phyloP scores from a whole-genome alignment of 2,888 invertebrate species.

The Erebia epiphron region DNA sequence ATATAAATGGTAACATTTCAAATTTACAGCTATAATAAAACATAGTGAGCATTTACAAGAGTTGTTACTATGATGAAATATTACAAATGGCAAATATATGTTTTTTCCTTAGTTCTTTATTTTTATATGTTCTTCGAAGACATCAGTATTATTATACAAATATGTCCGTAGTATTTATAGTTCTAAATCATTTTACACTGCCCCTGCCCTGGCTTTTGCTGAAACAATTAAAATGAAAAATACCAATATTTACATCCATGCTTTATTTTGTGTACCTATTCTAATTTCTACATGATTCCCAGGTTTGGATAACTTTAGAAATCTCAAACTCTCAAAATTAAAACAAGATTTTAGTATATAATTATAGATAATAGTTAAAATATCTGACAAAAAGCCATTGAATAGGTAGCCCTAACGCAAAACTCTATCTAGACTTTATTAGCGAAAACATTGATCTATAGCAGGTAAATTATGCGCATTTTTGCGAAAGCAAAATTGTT shows the following conservation, averaged over 20 bases:
- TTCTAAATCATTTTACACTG: slow-evolving; percentile 60
- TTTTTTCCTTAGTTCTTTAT: slow-evolving; percentile 12
- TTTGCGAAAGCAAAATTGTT: slow-evolving; percentile 34
- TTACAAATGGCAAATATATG: slow-evolving; percentile 21
- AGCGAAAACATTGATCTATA: background rate
- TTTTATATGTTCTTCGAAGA: slow-evolving; percentile 30
- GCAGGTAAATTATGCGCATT: slow-evolving; percentile 31
- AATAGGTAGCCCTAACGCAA: background rate
- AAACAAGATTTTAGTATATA: background rate
- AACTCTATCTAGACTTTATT: too few relatives aligned
- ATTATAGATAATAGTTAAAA: background rate
- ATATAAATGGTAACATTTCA: slow-evolving; percentile 55
- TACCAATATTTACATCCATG: slow-evolving; percentile 52
- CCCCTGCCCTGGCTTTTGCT: slow-evolving; percentile 62
- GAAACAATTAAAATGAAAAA: slow-evolving; percentile 72
- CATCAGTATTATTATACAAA: slow-evolving; percentile 28
- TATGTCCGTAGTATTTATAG: slow-evolving; percentile 42
- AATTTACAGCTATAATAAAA: slow-evolving; percentile 29
- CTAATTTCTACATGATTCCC: background rate
- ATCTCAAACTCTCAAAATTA: background rate
- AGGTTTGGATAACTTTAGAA: background rate
- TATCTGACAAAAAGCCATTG: slow-evolving; percentile 15
- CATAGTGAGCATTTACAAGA: slow-evolving; percentile 30
- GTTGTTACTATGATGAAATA: slow-evolving; percentile 14
- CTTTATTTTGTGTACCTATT: slow-evolving; percentile 6